Percentiles rank a stretch among this genome's conserved stretches.
Conservation (phyloP, 2,888 invertebrate genomes). For the Apodemia zela region DNA sequence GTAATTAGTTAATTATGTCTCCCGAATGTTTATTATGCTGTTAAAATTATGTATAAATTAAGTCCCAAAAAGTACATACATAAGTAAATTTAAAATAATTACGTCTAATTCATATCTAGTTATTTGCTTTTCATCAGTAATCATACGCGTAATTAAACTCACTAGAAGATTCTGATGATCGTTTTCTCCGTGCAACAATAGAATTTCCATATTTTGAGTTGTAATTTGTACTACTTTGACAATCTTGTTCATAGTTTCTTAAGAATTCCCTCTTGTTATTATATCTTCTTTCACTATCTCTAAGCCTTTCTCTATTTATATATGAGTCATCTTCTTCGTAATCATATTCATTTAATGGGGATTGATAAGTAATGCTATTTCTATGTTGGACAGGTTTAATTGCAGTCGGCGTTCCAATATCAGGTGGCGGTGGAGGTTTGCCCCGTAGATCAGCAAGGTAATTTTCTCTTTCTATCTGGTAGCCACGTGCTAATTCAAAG, state of each 20-base stretch:
- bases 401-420: slow-evolving; percentile 41
- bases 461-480: slow-evolving; percentile 82
- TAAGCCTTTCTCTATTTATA: background rate
- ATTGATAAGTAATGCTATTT: slow-evolving; percentile 32
- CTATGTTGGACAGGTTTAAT: slow-evolving; percentile 28
- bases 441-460: slow-evolving; percentile 71
- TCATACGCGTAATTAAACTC: slow-evolving; percentile 47
- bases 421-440: slow-evolving; percentile 41
- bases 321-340: slow-evolving; percentile 28
- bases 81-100: background rate
- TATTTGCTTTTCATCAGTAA: slow-evolving; percentile 37
- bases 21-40: slow-evolving; percentile 10
- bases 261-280: slow-evolving; percentile 22
- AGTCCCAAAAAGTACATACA: background rate
- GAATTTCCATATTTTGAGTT: slow-evolving; percentile 14
- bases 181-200: background rate
- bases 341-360: slow-evolving; percentile 32
- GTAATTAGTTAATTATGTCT: too few species aligned
- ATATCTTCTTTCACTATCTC: slow-evolving; percentile 14
- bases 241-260: background rate
- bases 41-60: background rate
- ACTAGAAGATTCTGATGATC: slow-evolving; percentile 19
- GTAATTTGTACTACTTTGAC: background rate
- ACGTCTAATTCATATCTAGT: background rate
- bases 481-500: slow-evolving; percentile 83